Base-by-base conservation (phyloP, 2,797 vertebrate species). In the Takifugu rubripes region DNA sequence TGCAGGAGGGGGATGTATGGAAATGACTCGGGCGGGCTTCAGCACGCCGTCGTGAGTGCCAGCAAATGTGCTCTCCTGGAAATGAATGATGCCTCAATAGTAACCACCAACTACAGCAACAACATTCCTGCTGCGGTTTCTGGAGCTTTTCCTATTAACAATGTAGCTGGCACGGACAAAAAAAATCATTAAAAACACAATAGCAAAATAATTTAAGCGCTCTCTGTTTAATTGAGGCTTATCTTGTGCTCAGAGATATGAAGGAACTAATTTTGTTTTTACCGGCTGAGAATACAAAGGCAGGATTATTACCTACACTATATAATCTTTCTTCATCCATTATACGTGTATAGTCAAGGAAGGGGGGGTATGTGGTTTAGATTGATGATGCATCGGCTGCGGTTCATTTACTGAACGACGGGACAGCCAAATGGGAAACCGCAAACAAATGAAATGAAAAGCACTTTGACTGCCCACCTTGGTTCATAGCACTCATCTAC, bases 111-210 rank as follows among this genome's bases (percentile, higher is more conserved):
- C 17, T 25, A 25, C 31, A 56, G 44, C 50, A 61, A 64, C 33
- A 44, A 25, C 49, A 59, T 66, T 25, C 16, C 6, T 31, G 27
- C 57, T 63, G 60, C 14, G 49, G 58, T 44, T 47, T 42, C 31
- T 21, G 1, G 1, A 52, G 60, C 56, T 60, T 43, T 43, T 62
- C 3, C 36, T 40, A 61, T 25, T 15, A 56, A 59, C n/a, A 25
- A 46, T 4, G 48, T 52, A 60, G 42, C 31, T 10, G 31, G 46
- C 16, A 25, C 52, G 51, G 48, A 64, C 24, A 54, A 33, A 46
- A 54, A 69, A 54, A 69, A 65, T 66, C 56, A 78, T 77, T 61
- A 66, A 54, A 66, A 70, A 65, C 2, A 46, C 66, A 52, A 58
- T 14, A 14, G 12, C 36, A 40, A 40, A 14, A 40, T 43, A 43